A percentile compares a stretch with the other conserved stretches of the same genome.
phyloP scores from a whole-genome alignment of 2,113 vertebrate genomes.

The Engraulis encrasicolus region DNA sequence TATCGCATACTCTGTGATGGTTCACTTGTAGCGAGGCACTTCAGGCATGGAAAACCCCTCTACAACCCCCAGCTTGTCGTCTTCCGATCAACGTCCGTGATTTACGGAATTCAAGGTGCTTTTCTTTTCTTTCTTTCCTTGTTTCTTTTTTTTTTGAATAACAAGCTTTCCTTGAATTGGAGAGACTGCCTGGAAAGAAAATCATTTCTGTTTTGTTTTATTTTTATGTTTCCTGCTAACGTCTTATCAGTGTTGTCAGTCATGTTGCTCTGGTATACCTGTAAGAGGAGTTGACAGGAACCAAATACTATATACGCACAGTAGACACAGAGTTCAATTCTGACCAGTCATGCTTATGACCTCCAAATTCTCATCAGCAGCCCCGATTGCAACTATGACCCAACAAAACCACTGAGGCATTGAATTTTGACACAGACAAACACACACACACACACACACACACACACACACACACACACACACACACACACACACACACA shows the following conservation, averaged over 20 bases:
- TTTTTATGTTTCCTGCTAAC: neutral
- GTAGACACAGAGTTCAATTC: neutral
- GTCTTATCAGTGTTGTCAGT: neutral
- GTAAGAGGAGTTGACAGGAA: neutral
- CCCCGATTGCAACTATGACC: neutral
- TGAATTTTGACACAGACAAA: no score
- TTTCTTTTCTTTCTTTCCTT: no score
- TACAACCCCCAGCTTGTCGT: neutral
- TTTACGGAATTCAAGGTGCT: neutral
- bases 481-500: no score
- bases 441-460: no score
- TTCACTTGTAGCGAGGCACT: neutral
- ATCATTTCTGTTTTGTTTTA: neutral
- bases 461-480: neutral
- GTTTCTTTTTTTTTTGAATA: conserved; percentile 21
- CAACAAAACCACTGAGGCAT: neutral
- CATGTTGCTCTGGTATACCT: neutral
- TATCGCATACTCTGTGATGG: conserved; percentile 1
- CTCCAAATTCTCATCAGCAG: no score
- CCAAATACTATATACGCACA: neutral
- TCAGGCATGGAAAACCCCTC: conserved; percentile 1
- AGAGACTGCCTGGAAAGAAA: conserved; percentile 17
- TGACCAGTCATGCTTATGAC: no score
- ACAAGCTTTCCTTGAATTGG: neutral
- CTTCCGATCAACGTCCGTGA: conserved; percentile 17